Evolutionary conservation across 2,113 vertebrate genomes (phyloP).

Genomic region (Catharus minimus): DNA sequence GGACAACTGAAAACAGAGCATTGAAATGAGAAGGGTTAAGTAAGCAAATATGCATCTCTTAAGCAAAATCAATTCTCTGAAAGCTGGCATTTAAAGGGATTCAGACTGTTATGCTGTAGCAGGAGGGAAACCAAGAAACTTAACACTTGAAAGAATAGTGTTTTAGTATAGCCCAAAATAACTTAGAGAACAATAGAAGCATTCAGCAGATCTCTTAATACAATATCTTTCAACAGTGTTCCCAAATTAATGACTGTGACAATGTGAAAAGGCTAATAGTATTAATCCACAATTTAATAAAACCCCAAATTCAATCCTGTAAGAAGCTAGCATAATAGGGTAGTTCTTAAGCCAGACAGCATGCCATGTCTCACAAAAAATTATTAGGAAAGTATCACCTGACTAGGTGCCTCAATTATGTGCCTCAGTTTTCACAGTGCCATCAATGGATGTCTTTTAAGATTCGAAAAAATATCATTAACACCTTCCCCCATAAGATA

Average conservation of each 20-base stretch:
- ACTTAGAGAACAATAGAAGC: not conserved
- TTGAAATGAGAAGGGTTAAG: not conserved
- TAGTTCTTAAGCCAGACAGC: not conserved
- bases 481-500: not conserved
- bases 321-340: not conserved
- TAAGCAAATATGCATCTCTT: not conserved
- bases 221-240: not conserved
- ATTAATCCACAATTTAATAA: not conserved
- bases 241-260: not conserved
- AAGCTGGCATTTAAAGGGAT: not conserved
- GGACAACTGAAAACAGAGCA: not conserved
- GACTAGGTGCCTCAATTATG: not conserved
- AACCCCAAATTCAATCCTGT: not conserved
- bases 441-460: not conserved
- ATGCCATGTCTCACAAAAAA: not conserved
- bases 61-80: not conserved
- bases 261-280: not conserved
- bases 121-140: not conserved
- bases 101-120: not conserved
- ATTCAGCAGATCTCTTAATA: not conserved
- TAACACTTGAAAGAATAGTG: not conserved
- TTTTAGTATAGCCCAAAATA: not conserved
- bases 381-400: not conserved
- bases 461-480: not conserved
- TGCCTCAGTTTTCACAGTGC: not conserved